Evolutionary conservation across 2,797 vertebrate species (phyloP), one percentile per base, ranked within the genome.

Genomic region (Erithacus rubecula): DNA sequence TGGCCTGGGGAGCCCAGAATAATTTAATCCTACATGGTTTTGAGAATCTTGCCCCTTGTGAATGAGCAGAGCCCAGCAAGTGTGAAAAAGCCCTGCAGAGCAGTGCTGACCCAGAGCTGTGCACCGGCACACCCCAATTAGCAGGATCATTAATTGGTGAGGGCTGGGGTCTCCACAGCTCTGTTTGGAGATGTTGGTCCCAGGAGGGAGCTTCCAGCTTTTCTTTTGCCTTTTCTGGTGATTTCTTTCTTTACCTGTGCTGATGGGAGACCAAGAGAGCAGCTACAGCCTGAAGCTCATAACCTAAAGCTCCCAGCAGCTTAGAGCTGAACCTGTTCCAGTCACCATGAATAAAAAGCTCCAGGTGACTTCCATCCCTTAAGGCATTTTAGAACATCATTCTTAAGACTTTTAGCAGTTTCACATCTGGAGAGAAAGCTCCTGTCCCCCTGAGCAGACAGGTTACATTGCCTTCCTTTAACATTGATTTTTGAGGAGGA

Each of bases 401-500:
- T 79, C 20, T 58, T 26, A 36, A 37, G 39, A 46, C 12, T 90
- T 64, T 34, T 44, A 72, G 12, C 62, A 72, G 6, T 29, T 65
- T 55, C 43, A 47, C 9, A 27, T 5, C 32, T 23, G 47, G 26
- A 65, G 15, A 58, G 23, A n/a, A 51, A 82, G 23, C 7, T 58
- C 8, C 44, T 34, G 4, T 34, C 3, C 4, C 24, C 23, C 69
- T 32, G 30, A 91, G 37, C 22, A 69, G 7, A 13, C 0, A 56
- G 4, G 7, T 16, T 59, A 21, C 36, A 18, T 56, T 78, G 37
- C 27, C 23, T 67, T 32, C 12, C 51, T 70, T 60, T 21, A n/a
- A 46, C 29, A 18, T 5, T 0, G 0, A 8, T 26, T 58, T 67
- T 59, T 30, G 4, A 0, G 27, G 24, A 19, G 27, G 11, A 36